Base-by-base conservation (phyloP, 2,888 invertebrate species). In the Melitaea athalia region DNA sequence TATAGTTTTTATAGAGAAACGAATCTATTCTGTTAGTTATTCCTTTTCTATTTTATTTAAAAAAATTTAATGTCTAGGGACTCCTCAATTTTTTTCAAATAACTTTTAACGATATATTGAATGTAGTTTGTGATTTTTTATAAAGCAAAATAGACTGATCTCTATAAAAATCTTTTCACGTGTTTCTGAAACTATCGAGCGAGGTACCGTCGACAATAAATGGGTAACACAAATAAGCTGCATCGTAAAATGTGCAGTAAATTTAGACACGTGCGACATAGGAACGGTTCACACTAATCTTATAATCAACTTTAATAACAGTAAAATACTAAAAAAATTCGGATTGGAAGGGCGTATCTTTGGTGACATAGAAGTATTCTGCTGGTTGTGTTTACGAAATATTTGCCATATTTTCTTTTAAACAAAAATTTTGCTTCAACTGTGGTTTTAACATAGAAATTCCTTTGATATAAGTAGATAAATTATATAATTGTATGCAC, bases 201-300 rank as follows among this genome's bases (percentile, higher is more conserved):
- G 87, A 88, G 88, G 88, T 83, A 85, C 81, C 74, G 71, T 75
- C 76, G 72, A 77, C 73, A 74, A 77, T 74, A 52, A 24, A 59
- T 55, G 33, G 63, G 63, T 50, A 66, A 63, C 47, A 63, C 45
- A 65, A 68, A 14, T 31, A 67, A 67, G 67, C 63, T 59, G 63
- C 49, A 67, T 67, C 24, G 24, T 49, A 42, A 63, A 45, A n/a
- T 15, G 59, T 67, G 67, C 59, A 64, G 33, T 14, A 38, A 17
- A 60, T n/a, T 63, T 59, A 50, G 63, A 67, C 52, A 63, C 62
- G 68, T 68, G 68, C 66, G 63, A 57, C 59, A 57, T 52, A 68
- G 45, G 63, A 61, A 65, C 55, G 55, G 63, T 59, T 59, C 14
- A 52, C 31, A 59, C 62, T 55, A 55, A n/a, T 63, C 63, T 65